phyloP scores from a whole-genome alignment of 2,888 invertebrate genomes.

The Nezara viridula region DNA sequence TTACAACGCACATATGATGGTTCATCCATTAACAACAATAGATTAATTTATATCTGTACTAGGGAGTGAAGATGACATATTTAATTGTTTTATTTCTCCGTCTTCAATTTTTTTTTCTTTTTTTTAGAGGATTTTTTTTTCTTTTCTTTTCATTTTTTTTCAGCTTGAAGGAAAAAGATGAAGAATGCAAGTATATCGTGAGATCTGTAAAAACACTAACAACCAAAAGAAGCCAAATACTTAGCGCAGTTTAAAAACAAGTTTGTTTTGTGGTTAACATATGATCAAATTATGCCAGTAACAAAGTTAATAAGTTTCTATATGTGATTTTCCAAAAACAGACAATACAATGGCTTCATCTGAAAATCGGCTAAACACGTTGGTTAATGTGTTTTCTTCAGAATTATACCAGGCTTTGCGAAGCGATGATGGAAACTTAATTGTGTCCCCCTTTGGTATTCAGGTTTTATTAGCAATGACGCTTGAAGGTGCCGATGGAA shows the following conservation, averaged over 20 bases:
- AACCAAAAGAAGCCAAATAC: too few species aligned
- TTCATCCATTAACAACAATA: too few species aligned
- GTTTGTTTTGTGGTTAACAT: neutral
- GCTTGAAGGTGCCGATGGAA: neutral
- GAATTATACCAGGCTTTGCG: slow-evolving; percentile 1
- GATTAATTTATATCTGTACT: too few species aligned
- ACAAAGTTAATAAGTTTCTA: neutral
- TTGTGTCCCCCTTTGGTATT: neutral
- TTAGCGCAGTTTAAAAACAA: neutral
- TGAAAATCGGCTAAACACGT: neutral
- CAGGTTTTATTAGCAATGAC: slow-evolving; percentile 11
- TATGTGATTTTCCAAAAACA: neutral
- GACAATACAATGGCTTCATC: neutral
- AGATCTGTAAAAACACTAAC: too few species aligned
- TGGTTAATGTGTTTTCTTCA: neutral
- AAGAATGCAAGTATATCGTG: too few species aligned
- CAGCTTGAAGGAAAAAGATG: too few species aligned
- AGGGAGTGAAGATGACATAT: too few species aligned
- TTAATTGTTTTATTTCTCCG: too few species aligned
- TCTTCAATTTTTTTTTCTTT: too few species aligned
- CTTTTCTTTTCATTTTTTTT: too few species aligned
- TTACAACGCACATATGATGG: too few species aligned
- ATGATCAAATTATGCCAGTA: neutral
- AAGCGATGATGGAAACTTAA: neutral
- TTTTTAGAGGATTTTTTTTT: too few species aligned